Conservation (phyloP, 2,888 invertebrate species). For the Cylloceria caligata region DNA sequence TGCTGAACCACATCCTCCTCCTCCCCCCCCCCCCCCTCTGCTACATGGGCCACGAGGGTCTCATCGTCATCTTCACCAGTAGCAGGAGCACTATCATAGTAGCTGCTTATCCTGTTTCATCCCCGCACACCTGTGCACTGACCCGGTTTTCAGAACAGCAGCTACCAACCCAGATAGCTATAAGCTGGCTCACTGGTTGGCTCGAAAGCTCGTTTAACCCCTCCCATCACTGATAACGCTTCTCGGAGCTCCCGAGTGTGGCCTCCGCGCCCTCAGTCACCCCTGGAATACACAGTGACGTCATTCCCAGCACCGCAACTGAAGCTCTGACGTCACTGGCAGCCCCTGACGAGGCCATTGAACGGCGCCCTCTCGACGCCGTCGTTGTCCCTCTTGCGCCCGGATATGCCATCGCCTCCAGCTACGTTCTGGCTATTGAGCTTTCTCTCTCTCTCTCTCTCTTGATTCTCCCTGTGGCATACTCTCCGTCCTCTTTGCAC, state of each 20-base stretch:
- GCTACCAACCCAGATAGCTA: constrained; percentile 34
- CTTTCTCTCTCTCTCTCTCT: constrained; percentile 49
- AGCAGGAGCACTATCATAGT: constrained; percentile 31
- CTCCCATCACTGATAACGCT: constrained; percentile 14
- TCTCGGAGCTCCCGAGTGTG: constrained; percentile 3
- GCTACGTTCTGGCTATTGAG: constrained; percentile 39
- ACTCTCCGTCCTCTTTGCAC: constrained; percentile 57
- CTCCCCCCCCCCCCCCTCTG: background rate
- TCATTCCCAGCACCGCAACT: constrained; percentile 49
- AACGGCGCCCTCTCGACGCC: constrained; percentile 53
- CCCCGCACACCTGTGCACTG: constrained; percentile 70
- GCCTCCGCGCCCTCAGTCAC: constrained; percentile 34
- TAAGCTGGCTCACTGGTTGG: constrained; percentile 37
- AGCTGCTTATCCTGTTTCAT: constrained; percentile 6
- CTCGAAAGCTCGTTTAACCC: constrained; percentile 40
- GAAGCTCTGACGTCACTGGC: constrained; percentile 57
- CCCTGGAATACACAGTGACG: constrained; percentile 52
- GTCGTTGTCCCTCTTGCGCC: constrained; percentile 41
- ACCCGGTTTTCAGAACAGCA: constrained; percentile 73
- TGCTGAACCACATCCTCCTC: background rate
- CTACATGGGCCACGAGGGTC: constrained; percentile 36
- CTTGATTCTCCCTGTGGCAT: constrained; percentile 21
- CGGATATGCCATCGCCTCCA: constrained; percentile 38
- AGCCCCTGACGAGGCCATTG: constrained; percentile 57
- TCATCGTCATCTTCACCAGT: constrained; percentile 33